Conservation (phyloP, 64 coral and sea anemone species). For the Stylophora pistillata region DNA sequence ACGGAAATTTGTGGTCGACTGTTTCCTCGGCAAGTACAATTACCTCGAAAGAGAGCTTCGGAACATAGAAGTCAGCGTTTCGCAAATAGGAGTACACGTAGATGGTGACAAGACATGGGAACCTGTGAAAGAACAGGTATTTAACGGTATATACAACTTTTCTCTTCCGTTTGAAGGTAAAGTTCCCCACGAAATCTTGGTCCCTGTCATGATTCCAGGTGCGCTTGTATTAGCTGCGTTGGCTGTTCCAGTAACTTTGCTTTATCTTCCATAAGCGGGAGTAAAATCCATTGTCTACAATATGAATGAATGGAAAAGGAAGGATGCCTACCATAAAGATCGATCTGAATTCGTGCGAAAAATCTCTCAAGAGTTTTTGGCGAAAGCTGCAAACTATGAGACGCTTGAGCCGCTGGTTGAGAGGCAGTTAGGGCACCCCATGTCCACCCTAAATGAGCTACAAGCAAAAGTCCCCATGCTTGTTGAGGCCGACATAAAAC, state of each 20-base stretch:
- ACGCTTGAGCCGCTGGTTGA: neutral
- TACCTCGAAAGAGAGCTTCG: constrained; percentile 22
- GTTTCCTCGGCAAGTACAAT: constrained; percentile 8
- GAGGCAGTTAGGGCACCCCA: constrained; percentile 11
- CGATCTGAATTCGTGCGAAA: neutral
- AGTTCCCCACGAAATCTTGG: neutral
- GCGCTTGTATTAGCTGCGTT: neutral
- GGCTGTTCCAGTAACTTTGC: neutral
- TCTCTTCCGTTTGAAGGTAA: neutral
- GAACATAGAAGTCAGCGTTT: constrained; percentile 1
- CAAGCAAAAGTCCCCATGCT: constrained; percentile 20
- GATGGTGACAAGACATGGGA: no score
- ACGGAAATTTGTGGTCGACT: neutral
- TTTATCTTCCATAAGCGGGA: neutral
- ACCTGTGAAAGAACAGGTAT: neutral
- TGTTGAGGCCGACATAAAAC: constrained; percentile 42
- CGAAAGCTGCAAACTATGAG: neutral
- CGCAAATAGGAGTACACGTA: neutral
- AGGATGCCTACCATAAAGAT: neutral
- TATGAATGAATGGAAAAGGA: neutral
- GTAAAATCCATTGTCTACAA: neutral
- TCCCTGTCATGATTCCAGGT: neutral
- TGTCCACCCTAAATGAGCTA: neutral
- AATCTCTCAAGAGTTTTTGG: neutral
- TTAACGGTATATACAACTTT: neutral